phyloP scores from a whole-genome alignment of 2,797 vertebrate species.

The Halcyon smyrnensis region DNA sequence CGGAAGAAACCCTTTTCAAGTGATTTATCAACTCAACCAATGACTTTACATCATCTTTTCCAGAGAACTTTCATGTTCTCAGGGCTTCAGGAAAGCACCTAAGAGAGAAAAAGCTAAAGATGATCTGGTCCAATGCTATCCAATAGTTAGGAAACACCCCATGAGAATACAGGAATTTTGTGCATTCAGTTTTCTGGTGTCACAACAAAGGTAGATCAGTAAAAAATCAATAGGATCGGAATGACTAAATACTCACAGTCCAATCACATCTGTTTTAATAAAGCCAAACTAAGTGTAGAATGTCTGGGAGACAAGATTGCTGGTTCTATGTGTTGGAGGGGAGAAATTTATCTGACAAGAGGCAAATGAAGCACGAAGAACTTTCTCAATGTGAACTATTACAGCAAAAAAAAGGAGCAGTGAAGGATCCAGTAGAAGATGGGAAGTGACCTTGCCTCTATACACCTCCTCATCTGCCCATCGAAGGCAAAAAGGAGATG shows the following conservation, averaged over 20 bases:
- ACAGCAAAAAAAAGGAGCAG: background rate
- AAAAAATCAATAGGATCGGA: background rate
- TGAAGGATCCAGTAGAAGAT: background rate
- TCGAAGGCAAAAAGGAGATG: background rate
- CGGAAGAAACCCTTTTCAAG: background rate
- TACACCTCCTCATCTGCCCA: background rate
- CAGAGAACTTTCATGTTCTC: background rate
- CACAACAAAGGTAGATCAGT: background rate
- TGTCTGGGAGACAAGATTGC: background rate
- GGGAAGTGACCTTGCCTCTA: background rate
- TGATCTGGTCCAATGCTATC: background rate
- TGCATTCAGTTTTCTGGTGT: background rate
- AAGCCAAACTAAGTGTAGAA: background rate
- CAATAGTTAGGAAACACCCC: background rate
- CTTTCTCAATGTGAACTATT: background rate
- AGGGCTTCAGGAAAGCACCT: background rate
- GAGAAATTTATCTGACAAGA: background rate
- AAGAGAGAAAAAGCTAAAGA: background rate
- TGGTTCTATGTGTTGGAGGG: background rate
- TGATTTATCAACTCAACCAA: background rate
- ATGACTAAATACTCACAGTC: background rate
- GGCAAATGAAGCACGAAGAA: background rate
- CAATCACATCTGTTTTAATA: background rate
- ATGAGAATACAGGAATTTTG: background rate
- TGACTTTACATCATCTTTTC: background rate